These are phyloP conservation scores for Drosophila pseudoobscura DNA, from an alignment of 1,140 invertebrate genomes.

Conservation along the genomic window DNA sequence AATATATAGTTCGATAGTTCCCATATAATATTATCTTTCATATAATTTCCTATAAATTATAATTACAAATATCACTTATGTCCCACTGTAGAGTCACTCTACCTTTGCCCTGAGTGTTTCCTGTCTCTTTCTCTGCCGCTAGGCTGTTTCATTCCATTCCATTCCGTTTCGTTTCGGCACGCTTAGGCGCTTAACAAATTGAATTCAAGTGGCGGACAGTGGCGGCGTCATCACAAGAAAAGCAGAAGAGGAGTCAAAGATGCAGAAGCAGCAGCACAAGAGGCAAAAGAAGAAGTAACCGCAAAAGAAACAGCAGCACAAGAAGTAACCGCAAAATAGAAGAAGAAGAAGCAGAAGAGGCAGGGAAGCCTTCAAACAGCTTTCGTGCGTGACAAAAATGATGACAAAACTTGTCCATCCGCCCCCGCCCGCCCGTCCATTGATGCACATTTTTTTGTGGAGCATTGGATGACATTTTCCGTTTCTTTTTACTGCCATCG, in stretches of 20 bases:
- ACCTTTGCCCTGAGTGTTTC: background rate
- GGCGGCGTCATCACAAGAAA: slow-evolving; percentile 4
- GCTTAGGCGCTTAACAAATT: slow-evolving; percentile 62
- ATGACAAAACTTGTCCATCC: slow-evolving; percentile 48
- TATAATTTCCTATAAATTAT: too few relatives aligned
- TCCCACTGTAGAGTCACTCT: background rate
- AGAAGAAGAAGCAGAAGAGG: slow-evolving; percentile 16
- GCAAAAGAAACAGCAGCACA: slow-evolving; percentile 21
- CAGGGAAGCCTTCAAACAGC: slow-evolving; percentile 61
- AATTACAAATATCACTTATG: too few relatives aligned
- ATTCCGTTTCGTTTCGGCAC: slow-evolving; percentile 50
- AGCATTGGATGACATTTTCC: too few relatives aligned
- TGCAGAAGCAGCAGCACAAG: slow-evolving; percentile 30
- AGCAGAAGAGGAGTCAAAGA: slow-evolving; percentile 32
- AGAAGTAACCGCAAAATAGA: slow-evolving; percentile 27
- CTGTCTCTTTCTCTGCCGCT: slow-evolving; percentile 5
- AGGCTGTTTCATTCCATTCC: slow-evolving; percentile 53
- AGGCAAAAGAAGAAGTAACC: slow-evolving; percentile 35
- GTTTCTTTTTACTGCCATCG: slow-evolving; percentile 19
- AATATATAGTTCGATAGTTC: too few relatives aligned
- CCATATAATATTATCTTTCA: too few relatives aligned
- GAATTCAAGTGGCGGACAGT: slow-evolving; percentile 49
- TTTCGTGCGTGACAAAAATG: slow-evolving; percentile 78
- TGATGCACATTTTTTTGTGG: slow-evolving; percentile 15
- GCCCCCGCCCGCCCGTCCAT: background rate